Conservation (phyloP, 2,888 invertebrate genomes). For the Tipula helvola region DNA sequence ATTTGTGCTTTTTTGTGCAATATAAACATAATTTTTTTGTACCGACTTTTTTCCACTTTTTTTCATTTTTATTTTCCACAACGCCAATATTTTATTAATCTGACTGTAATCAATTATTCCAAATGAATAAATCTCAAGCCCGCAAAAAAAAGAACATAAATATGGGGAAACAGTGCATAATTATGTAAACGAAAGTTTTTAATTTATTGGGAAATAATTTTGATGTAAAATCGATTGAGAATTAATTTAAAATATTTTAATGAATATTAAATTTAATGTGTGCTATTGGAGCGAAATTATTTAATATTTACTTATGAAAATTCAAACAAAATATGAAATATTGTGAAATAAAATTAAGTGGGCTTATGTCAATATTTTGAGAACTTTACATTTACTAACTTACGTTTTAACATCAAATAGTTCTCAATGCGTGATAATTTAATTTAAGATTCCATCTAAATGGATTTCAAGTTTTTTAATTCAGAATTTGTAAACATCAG, state of each 20-base stretch:
- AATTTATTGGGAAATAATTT: background rate
- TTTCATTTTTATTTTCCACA: background rate
- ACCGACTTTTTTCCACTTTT: background rate
- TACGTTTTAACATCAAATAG: too few relatives aligned
- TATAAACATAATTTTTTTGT: background rate
- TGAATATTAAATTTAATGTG: background rate
- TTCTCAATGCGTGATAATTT: too few relatives aligned
- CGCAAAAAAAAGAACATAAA: background rate
- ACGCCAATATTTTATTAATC: background rate
- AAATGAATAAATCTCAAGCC: background rate
- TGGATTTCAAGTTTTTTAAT: too few relatives aligned
- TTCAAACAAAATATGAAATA: too few relatives aligned
- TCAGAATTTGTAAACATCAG: too few relatives aligned
- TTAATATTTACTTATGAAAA: background rate
- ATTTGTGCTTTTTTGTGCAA: background rate
- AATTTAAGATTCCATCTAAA: too few relatives aligned
- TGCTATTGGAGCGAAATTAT: background rate
- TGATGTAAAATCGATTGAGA: background rate
- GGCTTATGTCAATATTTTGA: background rate
- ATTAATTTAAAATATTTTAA: background rate
- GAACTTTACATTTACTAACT: background rate
- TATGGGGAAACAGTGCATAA: background rate
- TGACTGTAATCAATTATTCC: background rate
- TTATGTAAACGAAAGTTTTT: background rate
- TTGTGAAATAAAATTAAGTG: too few relatives aligned